Base-by-base conservation (phyloP, 2,888 invertebrate genomes). In the Luffia ferchaultella region DNA sequence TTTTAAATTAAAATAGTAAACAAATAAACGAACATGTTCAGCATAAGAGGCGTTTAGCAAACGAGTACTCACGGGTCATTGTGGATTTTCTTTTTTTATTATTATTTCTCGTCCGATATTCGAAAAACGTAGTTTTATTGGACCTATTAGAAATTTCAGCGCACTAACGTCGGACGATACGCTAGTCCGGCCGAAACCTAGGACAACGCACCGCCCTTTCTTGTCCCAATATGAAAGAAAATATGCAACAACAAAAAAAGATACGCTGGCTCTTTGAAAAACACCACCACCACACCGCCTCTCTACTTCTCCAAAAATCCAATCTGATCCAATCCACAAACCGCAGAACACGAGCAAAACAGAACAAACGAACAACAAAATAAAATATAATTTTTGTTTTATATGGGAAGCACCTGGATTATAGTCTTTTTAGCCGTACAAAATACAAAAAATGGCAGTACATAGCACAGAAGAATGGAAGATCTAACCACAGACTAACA, bases 161-260 rank as follows among this genome's bases (percentile, higher is more conserved):
- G 5, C 12, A 53, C 53, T 55, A 60, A 68, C 70, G 68, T 64
- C 73, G 78, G 82, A 83, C 83, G 83, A 83, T 82, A 83, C 83
- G 83, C 79, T 79, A 74, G 75, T 70, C 80, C 75, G 82, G 83
- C 65, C 80, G 78, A 79, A 77, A 82, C 83, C 83, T 76, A 73
- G 73, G 76, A 80, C 79, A 77, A 82, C 82, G 82, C 83, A 83
- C 83, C 83, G 83, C 78, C 83, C 78, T 68, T 61, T 65, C 64
- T 71, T 60, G 66, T 58, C 59, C 67, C 71, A 70, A 75, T 72
- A 58, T 63, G 60, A 70, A 73, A 70, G 58, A 60, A 71, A 73
- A 68, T 70, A 66, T 69, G 65, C 64, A 77, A 77, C 66, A 68
- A 72, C 76, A 76, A 69, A 62, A 68, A 62, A 73, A 67, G 61